Conservation (phyloP, 2,797 vertebrate species). For the Notolabrus celidotus region DNA sequence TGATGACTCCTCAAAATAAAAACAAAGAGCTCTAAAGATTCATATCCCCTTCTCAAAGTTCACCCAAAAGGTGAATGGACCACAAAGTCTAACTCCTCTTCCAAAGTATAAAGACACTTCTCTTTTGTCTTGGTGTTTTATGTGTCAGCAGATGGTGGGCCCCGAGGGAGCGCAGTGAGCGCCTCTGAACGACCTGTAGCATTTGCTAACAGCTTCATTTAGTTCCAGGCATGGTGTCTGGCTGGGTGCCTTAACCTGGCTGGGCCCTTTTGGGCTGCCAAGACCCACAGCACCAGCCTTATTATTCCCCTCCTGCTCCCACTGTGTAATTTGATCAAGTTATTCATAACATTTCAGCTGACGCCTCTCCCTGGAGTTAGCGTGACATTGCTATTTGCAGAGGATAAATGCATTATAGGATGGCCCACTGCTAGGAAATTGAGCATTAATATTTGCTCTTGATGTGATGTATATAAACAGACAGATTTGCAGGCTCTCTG, state of each 20-base stretch:
- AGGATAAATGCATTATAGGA: conserved; percentile 85
- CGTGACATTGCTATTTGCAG: conserved; percentile 85
- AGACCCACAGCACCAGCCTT: conserved; percentile 66
- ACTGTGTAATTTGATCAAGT: conserved; percentile 84
- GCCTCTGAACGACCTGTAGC: conserved; percentile 67
- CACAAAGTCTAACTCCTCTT: conserved; percentile 23
- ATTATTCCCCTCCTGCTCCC: conserved; percentile 78
- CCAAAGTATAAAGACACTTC: conserved; percentile 16
- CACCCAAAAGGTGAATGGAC: conserved; percentile 2
- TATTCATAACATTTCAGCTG: conserved; percentile 84
- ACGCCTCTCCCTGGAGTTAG: conserved; percentile 79
- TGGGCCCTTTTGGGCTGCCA: conserved; percentile 63
- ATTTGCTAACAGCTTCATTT: conserved; percentile 76
- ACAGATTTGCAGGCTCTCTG: conserved; percentile 72
- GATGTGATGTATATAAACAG: conserved; percentile 84
- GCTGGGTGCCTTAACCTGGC: conserved; percentile 69
- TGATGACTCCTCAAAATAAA: neutral
- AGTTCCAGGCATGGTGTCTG: conserved; percentile 75
- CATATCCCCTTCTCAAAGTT: neutral
- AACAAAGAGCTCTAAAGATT: neutral
- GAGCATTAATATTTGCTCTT: conserved; percentile 85
- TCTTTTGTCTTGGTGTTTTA: conserved; percentile 34
- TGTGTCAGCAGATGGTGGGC: conserved; percentile 44
- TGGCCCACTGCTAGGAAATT: conserved; percentile 81
- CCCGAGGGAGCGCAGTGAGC: conserved; percentile 22